Base-by-base conservation (phyloP, 35 echinoderm and acorn worm genomes). In the Ptychodera flava region DNA sequence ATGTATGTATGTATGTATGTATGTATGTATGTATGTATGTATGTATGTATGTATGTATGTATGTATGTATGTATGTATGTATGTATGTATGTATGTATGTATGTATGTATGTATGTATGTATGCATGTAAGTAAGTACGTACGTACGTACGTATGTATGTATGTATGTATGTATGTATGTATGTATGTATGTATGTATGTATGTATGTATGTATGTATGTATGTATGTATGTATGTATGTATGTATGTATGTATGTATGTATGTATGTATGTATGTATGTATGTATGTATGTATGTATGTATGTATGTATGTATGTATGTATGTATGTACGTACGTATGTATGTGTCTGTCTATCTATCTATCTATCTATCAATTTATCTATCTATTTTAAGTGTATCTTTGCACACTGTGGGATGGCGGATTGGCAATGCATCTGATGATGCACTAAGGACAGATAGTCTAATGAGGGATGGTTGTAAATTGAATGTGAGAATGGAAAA, bases 171-270 rank as follows among this genome's bases (percentile, higher is more conserved):
- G 45, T 64, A 64, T 64, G 22, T 64, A 64, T 64, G 22, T 64
- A 64, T 64, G 6, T 6, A 12, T 6, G 45, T 64, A 64, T 64
- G 45, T 64, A 64, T 64, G 45, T 64, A 64, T 64, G 45, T 64
- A 64, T 64, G 45, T 64, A 64, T 64, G 45, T 64, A 64, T 64
- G 45, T 64, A 64, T 64, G 45, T 64, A 64, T 64, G 45, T 64
- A 64, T 64, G 45, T 64, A 6, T 64, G 45, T 64, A 64, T 64
- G 45, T 64, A 64, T 64, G 45, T 64, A 64, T 64, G 45, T 64
- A 64, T 64, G 45, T 64, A 64, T 64, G 45, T 64, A 64, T 64
- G 45, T 64, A 64, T 64, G 45, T 64, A 64, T 64, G 45, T 64
- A 64, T 64, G 45, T 64, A 64, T 64, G 45, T 64, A 64, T 64